Evolutionary conservation across 2,113 vertebrate species (phyloP).

Genomic region (Cynocephalus volans): DNA sequence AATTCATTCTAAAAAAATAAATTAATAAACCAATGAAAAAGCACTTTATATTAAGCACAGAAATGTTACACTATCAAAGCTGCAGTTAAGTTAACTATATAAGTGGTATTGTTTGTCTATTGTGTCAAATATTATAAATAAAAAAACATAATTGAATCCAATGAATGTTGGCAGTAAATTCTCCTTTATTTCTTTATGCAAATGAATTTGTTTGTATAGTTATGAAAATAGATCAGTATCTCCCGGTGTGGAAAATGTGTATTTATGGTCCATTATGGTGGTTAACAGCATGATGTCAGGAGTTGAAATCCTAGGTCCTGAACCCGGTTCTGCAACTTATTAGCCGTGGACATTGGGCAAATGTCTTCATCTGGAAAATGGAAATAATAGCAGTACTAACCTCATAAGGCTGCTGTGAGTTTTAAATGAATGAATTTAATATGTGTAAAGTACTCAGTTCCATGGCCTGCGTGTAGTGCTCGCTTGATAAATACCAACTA

Average conservation of each 20-base stretch:
- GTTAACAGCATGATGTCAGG: conserved; percentile 88
- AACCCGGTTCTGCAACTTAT: neutral
- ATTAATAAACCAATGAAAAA: conserved; percentile 31
- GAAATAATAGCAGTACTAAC: conserved; percentile 27
- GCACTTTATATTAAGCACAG: neutral
- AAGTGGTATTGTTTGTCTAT: conserved; percentile 87
- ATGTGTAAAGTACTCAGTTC: conserved; percentile 28
- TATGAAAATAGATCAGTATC: conserved; percentile 89
- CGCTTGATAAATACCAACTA: conserved; percentile 60
- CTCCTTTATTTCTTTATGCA: conserved; percentile 90
- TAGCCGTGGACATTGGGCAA: neutral
- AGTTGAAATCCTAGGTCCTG: conserved; percentile 74
- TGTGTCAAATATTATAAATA: conserved; percentile 90
- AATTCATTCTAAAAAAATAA: conserved; percentile 49
- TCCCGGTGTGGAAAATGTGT: conserved; percentile 91
- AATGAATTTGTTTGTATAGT: conserved; percentile 89
- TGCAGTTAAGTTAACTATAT: conserved; percentile 35
- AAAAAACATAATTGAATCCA: conserved; percentile 93
- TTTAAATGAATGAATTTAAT: conserved; percentile 63
- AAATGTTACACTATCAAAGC: conserved; percentile 27
- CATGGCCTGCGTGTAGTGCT: neutral
- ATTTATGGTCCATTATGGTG: conserved; percentile 88
- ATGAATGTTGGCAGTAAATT: conserved; percentile 92
- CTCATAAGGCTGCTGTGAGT: neutral
- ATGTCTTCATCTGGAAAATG: conserved; percentile 41